Evolutionary conservation across 2,888 invertebrate genomes (phyloP), one percentile per base, ranked within the genome.

Genomic region (Latheticus oryzae): DNA sequence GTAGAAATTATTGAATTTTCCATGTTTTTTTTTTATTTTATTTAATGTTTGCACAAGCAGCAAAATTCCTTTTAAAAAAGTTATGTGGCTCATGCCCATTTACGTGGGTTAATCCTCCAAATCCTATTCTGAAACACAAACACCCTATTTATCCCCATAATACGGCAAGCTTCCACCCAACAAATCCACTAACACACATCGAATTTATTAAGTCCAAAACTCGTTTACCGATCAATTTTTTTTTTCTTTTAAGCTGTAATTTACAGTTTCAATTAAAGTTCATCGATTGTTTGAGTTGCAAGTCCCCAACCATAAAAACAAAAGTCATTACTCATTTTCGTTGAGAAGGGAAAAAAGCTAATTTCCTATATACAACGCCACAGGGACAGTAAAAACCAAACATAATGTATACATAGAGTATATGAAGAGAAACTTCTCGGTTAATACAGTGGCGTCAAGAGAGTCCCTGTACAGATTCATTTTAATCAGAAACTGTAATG

Each of bases 401-500:
- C n/a, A n/a, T n/a, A n/a, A n/a, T n/a, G n/a, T n/a, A 33, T 33
- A 13, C 13, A 33, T 8, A 13, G 15, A 13, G 33, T 33, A 8
- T 26, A 1, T 16, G 5, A 3, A 3, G 32, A 5, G 5, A 9
- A n/a, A 30, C 11, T 8, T 30, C 30, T 5, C 11, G 33, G 33
- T 33, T 32, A 33, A 33, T 33, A 16, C 5, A n/a, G 2, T 8
- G 7, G n/a, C 13, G 33, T 13, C 8, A 2, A 7, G 15, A 8
- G 33, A 33, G 13, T 33, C 13, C 33, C 33, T 5, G 12, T 7
- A n/a, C 33, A 13, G 8, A 33, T 33, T 33, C 33, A 5, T 33
- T 33, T 33, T 33, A 11, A 33, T 33, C 33, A 33, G 33, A 13
- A 3, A 7, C 5, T 2, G 15, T 33, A 33, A 33, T 33, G 13